Evolutionary conservation across 2,888 invertebrate genomes (phyloP).

Genomic region (Apodemia hepburni): DNA sequence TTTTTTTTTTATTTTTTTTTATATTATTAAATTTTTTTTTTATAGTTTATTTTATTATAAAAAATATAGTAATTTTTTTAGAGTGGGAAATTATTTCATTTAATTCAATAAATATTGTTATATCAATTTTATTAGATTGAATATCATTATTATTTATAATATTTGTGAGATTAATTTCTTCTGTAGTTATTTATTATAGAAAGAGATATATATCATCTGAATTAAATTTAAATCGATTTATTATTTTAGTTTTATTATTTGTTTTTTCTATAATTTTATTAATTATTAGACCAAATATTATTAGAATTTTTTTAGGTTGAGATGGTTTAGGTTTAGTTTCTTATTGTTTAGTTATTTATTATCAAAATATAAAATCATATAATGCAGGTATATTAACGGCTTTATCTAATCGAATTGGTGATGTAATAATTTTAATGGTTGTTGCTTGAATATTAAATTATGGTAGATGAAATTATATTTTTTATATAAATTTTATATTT

Average conservation of each 20-base stretch:
- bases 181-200: slow-evolving; percentile 83
- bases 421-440: slow-evolving; percentile 82
- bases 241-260: slow-evolving; percentile 1
- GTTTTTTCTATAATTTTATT: neutral
- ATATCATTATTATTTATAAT: slow-evolving; percentile 82
- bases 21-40: slow-evolving; percentile 58
- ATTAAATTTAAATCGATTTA: slow-evolving; percentile 1
- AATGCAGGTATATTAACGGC: slow-evolving; percentile 82
- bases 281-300: neutral
- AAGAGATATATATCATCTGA: slow-evolving; percentile 78
- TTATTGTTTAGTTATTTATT: slow-evolving; percentile 63
- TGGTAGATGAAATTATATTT: slow-evolving; percentile 53
- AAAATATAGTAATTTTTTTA: slow-evolving; percentile 66
- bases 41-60: slow-evolving; percentile 68
- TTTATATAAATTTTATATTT: slow-evolving; percentile 73
- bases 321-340: slow-evolving; percentile 86
- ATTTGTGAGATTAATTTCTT: slow-evolving; percentile 83
- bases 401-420: slow-evolving; percentile 83
- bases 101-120: slow-evolving; percentile 13
- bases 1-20: slow-evolving; percentile 72
- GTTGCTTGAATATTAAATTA: slow-evolving; percentile 77
- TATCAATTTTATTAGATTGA: slow-evolving; percentile 82
- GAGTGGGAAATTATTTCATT: slow-evolving; percentile 59
- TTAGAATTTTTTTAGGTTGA: slow-evolving; percentile 63
- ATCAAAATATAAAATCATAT: slow-evolving; percentile 83